Base-by-base conservation (phyloP, 2,888 invertebrate genomes). In the Salticus scenicus region DNA sequence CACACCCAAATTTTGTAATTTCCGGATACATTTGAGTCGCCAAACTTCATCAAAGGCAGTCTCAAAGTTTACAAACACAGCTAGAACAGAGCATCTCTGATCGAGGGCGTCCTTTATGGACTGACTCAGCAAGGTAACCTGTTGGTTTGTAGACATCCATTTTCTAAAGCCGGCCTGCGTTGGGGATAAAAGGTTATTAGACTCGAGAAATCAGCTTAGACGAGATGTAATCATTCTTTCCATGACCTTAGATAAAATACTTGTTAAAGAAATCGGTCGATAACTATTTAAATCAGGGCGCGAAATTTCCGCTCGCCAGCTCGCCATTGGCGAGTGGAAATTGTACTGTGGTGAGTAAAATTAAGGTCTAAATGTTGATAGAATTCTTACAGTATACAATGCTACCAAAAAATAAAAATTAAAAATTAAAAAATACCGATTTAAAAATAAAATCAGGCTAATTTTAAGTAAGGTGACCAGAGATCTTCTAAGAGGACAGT, bases 31-130 rank as follows among this genome's bases (percentile, higher is more conserved):
- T 30, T 14, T 27, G 17, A 64, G 41, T 64, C 41, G 31, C 75
- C 75, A 66, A 30, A 75, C 75, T 0, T n/a, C 66, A 66, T 47
- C 24, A 31, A 76, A 76, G 51, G 67, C 42, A 67, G 20, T 33
- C 47, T 47, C 76, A 20, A 47, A 72, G 47, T 47, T 30, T 1
- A 47, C 28, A 12, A 76, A 67, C 24, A 67, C 76, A 69, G 67
- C 47, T 14, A 67, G 67, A 51, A 47, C 67, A 47, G 67, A 67
- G 31, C n/a, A 28, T 28, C 66, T 14, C n/a, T 31, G 66, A 12
- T 66, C 66, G 10, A 75, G 20, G 5, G 41, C 41, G 66, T 66
- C 27, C 30, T 72, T n/a, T 75, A 66, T 41, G 20, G 66, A 42
- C 30, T 75, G 66, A 24, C 0, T 66, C 12, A 41, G 20, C 14